phyloP scores from a whole-genome alignment of 2,888 invertebrate genomes.

The Notodonta dromedarius region DNA sequence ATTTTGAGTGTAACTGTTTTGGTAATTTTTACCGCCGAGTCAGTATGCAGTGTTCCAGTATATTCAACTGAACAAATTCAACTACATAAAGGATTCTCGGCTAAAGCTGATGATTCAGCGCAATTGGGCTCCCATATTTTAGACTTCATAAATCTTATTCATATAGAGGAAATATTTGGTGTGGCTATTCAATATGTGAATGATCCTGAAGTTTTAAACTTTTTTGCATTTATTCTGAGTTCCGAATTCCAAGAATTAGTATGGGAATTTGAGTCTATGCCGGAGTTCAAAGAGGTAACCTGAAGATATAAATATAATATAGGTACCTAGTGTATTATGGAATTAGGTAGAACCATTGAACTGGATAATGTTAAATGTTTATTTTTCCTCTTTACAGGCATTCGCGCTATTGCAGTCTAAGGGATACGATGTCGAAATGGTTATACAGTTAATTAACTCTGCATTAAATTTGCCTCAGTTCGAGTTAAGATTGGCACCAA shows the following conservation, averaged over 20 bases:
- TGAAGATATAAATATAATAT: constrained; percentile 9
- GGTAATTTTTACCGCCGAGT: constrained; percentile 1
- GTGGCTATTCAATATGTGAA: constrained; percentile 42
- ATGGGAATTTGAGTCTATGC: constrained; percentile 45
- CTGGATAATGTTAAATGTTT: background rate
- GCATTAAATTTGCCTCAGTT: constrained; percentile 42
- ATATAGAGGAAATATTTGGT: constrained; percentile 40
- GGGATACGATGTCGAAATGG: constrained; percentile 45
- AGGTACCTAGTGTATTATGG: background rate
- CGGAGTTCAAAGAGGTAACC: constrained; percentile 55
- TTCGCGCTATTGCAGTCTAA: constrained; percentile 39
- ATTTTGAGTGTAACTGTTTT: constrained; percentile 22
- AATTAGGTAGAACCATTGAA: background rate
- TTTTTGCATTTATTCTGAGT: constrained; percentile 44
- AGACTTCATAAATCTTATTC: constrained; percentile 48
- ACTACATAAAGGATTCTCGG: background rate
- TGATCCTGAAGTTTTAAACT: constrained; percentile 49
- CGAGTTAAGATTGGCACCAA: constrained; percentile 20
- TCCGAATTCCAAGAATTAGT: constrained; percentile 43
- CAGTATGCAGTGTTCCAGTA: background rate
- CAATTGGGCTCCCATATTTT: constrained; percentile 41
- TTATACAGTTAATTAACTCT: constrained; percentile 43
- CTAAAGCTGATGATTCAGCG: constrained; percentile 16
- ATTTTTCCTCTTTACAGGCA: background rate
- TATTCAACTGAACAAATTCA: background rate